Conservation (phyloP, 2,888 invertebrate genomes). For the Tiliacea citrago region DNA sequence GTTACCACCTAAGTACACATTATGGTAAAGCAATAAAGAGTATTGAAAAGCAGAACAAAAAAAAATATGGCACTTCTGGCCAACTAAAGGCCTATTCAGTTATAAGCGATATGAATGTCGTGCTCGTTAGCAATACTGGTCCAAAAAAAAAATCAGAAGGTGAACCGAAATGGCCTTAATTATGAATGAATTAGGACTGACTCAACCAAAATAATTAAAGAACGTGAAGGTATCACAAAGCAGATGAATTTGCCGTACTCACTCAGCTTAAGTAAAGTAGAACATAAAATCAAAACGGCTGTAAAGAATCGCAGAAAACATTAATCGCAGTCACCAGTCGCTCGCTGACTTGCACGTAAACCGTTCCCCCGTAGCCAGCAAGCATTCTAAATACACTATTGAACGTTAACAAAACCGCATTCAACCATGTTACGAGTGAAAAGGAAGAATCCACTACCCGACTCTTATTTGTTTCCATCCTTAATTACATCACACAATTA, state of each 20-base stretch:
- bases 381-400: constrained; percentile 54
- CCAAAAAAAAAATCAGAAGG: no score
- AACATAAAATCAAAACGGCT: constrained; percentile 21
- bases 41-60: no score
- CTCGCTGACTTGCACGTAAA: constrained; percentile 49
- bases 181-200: neutral
- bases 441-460: constrained; percentile 59
- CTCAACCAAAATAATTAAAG: neutral
- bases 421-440: constrained; percentile 51
- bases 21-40: no score
- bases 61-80: neutral
- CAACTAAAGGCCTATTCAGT: neutral
- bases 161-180: no score
- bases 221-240: neutral
- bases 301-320: constrained; percentile 38
- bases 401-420: constrained; percentile 58
- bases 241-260: neutral
- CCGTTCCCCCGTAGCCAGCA: constrained; percentile 26
- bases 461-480: constrained; percentile 74
- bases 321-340: constrained; percentile 42
- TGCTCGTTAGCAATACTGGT: no score
- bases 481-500: constrained; percentile 86
- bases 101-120: no score
- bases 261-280: constrained; percentile 13
- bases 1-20: no score